Evolutionary conservation across 2,888 invertebrate genomes (phyloP).

Genomic region (Sarcophaga carnaria): DNA sequence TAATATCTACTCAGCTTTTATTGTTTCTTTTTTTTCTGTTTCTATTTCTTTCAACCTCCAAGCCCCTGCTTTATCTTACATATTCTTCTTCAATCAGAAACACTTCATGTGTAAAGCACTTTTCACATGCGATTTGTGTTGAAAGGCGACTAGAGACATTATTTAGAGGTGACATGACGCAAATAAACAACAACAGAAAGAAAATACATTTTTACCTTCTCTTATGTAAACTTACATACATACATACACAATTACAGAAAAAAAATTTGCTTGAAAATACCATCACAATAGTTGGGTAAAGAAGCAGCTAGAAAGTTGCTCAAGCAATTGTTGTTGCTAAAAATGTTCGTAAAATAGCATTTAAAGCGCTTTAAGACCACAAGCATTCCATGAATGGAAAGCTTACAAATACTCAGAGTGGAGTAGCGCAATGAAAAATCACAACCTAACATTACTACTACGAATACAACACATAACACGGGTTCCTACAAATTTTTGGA

Average conservation of each 20-base stretch:
- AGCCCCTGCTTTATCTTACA: background rate
- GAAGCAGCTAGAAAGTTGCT: background rate
- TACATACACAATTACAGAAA: background rate
- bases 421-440: background rate
- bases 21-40: conserved; percentile 5
- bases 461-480: background rate
- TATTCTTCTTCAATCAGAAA: conserved; percentile 52
- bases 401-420: conserved; percentile 26
- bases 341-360: conserved; percentile 5
- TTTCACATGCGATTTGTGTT: conserved; percentile 80
- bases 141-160: conserved; percentile 79
- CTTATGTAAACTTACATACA: background rate
- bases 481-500: too few species aligned
- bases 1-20: background rate
- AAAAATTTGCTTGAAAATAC: background rate
- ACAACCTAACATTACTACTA: background rate
- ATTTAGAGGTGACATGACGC: conserved; percentile 78
- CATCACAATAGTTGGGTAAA: background rate
- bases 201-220: background rate
- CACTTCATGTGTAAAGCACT: conserved; percentile 75
- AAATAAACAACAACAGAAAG: conserved; percentile 63
- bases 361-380: conserved; percentile 16
- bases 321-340: background rate
- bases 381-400: conserved; percentile 17
- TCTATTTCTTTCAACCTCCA: background rate